phyloP scores from a whole-genome alignment of 1,140 invertebrate genomes.

The Parapsyche elsis region DNA sequence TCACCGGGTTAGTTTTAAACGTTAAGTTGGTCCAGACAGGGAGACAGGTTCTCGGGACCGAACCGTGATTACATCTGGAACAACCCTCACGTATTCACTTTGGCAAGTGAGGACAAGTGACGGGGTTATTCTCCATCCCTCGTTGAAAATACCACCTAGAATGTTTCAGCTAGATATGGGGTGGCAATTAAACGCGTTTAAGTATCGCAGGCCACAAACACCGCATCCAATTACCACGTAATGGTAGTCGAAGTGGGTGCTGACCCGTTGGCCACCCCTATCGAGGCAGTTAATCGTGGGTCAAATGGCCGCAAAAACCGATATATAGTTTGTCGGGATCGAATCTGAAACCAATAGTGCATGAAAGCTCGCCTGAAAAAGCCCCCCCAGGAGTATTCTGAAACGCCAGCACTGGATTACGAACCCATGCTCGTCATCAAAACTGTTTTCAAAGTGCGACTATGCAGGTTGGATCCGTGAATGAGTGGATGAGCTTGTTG shows the following conservation, averaged over 20 bases:
- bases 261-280: neutral
- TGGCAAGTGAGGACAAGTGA: constrained; percentile 28
- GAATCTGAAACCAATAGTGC: neutral
- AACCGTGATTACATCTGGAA: constrained; percentile 52
- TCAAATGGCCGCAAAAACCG: constrained; percentile 32
- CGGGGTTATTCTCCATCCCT: neutral
- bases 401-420: no score
- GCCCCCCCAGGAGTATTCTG: no score
- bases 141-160: neutral
- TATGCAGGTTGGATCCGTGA: no score
- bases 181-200: constrained; percentile 11
- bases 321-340: neutral
- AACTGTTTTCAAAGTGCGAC: no score
- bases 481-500: no score
- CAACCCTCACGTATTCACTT: constrained; percentile 53
- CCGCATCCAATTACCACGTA: neutral
- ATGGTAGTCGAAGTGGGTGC: neutral
- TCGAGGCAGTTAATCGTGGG: constrained; percentile 15
- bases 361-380: no score
- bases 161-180: neutral
- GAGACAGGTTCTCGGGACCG: constrained; percentile 4
- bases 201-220: neutral
- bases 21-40: constrained; percentile 27
- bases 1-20: neutral
- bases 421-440: no score